Evolutionary conservation across 2,888 invertebrate genomes (phyloP).

Genomic region (Melanophora roralis): DNA sequence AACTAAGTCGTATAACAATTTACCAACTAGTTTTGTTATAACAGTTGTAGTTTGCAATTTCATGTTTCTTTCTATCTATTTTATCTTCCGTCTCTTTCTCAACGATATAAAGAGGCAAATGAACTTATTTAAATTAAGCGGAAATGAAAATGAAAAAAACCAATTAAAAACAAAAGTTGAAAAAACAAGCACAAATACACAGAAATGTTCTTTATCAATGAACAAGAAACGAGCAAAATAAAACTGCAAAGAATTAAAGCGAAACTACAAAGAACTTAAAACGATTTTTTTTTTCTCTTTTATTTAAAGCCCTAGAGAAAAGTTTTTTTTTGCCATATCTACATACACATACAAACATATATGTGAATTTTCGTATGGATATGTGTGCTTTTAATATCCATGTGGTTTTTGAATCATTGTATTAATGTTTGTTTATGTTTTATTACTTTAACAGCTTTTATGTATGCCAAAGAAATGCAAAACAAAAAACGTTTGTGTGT

Average conservation of each 20-base stretch:
- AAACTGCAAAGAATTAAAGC: conserved; percentile 16
- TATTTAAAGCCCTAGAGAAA: conserved; percentile 14
- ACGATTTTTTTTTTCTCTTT: conserved; percentile 10
- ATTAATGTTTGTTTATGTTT: background rate
- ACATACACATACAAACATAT: too few relatives aligned
- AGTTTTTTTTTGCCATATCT: background rate
- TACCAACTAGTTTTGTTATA: conserved; percentile 22
- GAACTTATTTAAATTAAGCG: conserved; percentile 62
- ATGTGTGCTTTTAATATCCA: too few relatives aligned
- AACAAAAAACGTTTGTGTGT: too few relatives aligned
- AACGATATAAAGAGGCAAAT: conserved; percentile 51
- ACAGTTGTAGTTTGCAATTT: background rate
- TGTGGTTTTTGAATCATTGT: background rate
- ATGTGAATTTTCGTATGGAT: too few relatives aligned
- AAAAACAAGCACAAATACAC: conserved; percentile 32
- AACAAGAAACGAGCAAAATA: conserved; percentile 36
- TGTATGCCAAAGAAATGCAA: too few relatives aligned
- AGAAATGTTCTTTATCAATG: conserved; percentile 50
- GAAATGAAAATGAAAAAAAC: conserved; percentile 60
- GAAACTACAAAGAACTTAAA: conserved; percentile 29
- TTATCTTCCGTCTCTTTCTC: background rate
- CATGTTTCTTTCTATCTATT: background rate
- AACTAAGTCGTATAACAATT: conserved; percentile 21
- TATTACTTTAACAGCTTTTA: background rate
- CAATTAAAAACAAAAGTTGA: conserved; percentile 55